Base-by-base conservation (phyloP, 2,797 vertebrate genomes). In the Cheracebus regulus region DNA sequence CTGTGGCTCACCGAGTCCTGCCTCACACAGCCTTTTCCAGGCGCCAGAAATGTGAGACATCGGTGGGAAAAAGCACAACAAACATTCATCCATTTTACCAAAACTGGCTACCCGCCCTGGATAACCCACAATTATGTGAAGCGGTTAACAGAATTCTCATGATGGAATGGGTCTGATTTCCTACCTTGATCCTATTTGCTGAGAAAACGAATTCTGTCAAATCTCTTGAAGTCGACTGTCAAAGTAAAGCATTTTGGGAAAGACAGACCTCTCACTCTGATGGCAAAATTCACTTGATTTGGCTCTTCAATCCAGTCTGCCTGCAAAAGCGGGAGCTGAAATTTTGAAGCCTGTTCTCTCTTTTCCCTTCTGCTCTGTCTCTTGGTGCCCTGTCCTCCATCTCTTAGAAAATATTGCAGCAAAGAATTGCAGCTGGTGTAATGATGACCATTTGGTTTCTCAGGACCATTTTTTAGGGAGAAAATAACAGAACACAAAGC, bases 201-300 rank as follows among this genome's bases (percentile, higher is more conserved):
- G 26, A 76, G 90, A 98, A 97, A 98, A 98, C 36, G 97, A 97
- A 96, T 97, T 96, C 97, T 97, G 93, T 98, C 98, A 95, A 83
- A 97, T 97, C 97, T 96, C 97, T 93, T 12, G 26, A 98, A 98
- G 96, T 73, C 72, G 39, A 95, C 95, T 98, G 97, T 98, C 97
- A 98, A 97, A 98, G 98, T 97, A 96, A 97, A 96, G 96, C 96
- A 36, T 96, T 90, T 96, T 80, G 95, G 95, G 96, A 92, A 88
- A 98, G 95, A 95, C 91, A 95, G 91, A 96, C 98, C 94, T 96
- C 89, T 98, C 84, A 67, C 85, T 98, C 96, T 83, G 98, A 98
- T 97, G 98, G 96, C 91, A 97, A 97, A 97, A 98, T 97, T 97
- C 92, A 90, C 97, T 98, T 90, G 96, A 96, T 96, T 84, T 84